These are phyloP conservation scores for Pycnomerus fuliginosus DNA, from an alignment of 2,888 invertebrate genomes.

Conservation along the genomic window DNA sequence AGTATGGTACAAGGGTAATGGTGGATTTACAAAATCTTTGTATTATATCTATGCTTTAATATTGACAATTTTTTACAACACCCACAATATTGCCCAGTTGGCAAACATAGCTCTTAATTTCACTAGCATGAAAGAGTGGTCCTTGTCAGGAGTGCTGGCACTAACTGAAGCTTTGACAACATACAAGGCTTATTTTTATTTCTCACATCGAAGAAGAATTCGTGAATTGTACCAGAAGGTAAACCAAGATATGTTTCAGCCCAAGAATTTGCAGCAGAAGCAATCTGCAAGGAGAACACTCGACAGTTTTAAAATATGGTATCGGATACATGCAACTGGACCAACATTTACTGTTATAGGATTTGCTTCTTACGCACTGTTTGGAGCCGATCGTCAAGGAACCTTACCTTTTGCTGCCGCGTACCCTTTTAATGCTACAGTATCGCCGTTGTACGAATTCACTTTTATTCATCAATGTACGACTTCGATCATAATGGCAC, in stretches of 20 bases:
- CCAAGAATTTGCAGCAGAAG: too few species aligned
- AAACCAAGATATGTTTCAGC: background rate
- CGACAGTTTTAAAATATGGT: too few species aligned
- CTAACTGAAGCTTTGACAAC: too few species aligned
- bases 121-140: background rate
- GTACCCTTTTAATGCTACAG: constrained; percentile 1
- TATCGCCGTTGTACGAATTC: constrained; percentile 2
- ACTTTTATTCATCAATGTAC: constrained; percentile 2
- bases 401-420: constrained; percentile 1
- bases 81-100: background rate
- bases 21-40: background rate
- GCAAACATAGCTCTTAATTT: background rate
- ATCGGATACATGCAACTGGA: too few species aligned
- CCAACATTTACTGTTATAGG: too few species aligned
- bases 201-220: background rate
- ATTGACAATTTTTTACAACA: background rate
- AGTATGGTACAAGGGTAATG: background rate
- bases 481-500: background rate
- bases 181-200: background rate
- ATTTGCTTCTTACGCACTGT: too few species aligned
- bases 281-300: too few species aligned
- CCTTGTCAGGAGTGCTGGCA: too few species aligned
- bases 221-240: background rate
- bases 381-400: too few species aligned
- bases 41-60: background rate